phyloP scores from a whole-genome alignment of 2,113 vertebrate genomes.

The Podarcis raffonei region DNA sequence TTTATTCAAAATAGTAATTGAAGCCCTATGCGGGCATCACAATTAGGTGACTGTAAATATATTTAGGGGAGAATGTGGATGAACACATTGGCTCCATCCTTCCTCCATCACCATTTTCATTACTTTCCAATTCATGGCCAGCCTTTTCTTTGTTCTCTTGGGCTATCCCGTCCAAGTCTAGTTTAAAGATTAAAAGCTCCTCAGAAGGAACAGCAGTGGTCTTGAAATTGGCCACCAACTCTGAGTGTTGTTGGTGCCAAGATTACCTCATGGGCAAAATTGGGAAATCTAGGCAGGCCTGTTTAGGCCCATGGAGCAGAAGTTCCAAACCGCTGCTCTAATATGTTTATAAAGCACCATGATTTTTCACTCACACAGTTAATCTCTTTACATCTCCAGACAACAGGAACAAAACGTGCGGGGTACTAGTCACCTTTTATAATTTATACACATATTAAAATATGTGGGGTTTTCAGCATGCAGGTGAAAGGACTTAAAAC shows the following conservation, averaged over 20 bases:
- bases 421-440: conserved; percentile 10
- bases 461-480: conserved; percentile 41
- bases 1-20: conserved; percentile 6
- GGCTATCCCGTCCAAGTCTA: too few relatives aligned
- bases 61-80: not conserved
- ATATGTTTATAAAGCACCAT: not conserved
- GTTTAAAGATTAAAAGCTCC: too few relatives aligned
- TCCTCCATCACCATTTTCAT: too few relatives aligned
- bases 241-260: too few relatives aligned
- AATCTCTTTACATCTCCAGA: conserved; percentile 19
- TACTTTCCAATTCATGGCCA: too few relatives aligned
- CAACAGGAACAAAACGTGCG: not conserved
- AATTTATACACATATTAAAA: conserved; percentile 30
- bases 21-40: not conserved
- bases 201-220: too few relatives aligned
- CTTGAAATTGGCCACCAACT: too few relatives aligned
- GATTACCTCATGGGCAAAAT: too few relatives aligned
- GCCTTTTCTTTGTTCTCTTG: too few relatives aligned
- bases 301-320: not conserved
- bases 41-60: not conserved
- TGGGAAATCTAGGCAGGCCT: too few relatives aligned
- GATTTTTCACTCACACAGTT: not conserved
- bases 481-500: conserved; percentile 43
- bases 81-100: too few relatives aligned
- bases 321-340: not conserved